Evolutionary conservation across 2,888 invertebrate species (phyloP).

Genomic region (Mesorhabditis spiculigera): DNA sequence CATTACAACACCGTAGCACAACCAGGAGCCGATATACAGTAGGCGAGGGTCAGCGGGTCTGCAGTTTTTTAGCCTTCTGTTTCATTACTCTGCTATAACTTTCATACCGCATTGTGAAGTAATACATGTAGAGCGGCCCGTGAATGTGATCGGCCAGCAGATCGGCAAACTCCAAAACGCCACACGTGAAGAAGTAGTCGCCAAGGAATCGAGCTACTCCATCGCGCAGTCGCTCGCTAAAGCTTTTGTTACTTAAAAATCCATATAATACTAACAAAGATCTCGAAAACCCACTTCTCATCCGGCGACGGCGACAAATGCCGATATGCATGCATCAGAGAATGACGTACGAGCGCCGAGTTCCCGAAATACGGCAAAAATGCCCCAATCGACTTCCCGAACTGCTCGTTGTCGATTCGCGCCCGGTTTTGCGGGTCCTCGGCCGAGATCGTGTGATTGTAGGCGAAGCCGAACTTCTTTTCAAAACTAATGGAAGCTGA

Average conservation of each 20-base stretch:
- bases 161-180: slow-evolving; percentile 65
- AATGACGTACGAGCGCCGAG: slow-evolving; percentile 48
- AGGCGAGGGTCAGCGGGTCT: too few relatives aligned
- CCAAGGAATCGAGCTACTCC: slow-evolving; percentile 70
- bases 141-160: slow-evolving; percentile 48
- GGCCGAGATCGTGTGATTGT: slow-evolving; percentile 54
- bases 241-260: slow-evolving; percentile 6
- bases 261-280: background rate
- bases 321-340: slow-evolving; percentile 54
- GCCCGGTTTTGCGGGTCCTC: slow-evolving; percentile 51
- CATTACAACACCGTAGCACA: too few relatives aligned
- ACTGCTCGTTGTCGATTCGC: slow-evolving; percentile 42
- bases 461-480: slow-evolving; percentile 49
- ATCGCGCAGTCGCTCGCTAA: slow-evolving; percentile 38
- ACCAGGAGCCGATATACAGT: too few relatives aligned
- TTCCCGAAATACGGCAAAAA: slow-evolving; percentile 56
- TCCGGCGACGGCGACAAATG: slow-evolving; percentile 34
- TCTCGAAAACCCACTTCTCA: slow-evolving; percentile 14
- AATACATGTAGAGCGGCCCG: slow-evolving; percentile 55
- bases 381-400: slow-evolving; percentile 46
- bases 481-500: background rate
- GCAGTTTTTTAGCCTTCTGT: too few relatives aligned
- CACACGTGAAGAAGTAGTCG: slow-evolving; percentile 89
- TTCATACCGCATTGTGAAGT: slow-evolving; percentile 54
- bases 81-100: too few relatives aligned